Base-by-base conservation (phyloP, 2,113 vertebrate genomes). In the Cynopterus brachyotis region DNA sequence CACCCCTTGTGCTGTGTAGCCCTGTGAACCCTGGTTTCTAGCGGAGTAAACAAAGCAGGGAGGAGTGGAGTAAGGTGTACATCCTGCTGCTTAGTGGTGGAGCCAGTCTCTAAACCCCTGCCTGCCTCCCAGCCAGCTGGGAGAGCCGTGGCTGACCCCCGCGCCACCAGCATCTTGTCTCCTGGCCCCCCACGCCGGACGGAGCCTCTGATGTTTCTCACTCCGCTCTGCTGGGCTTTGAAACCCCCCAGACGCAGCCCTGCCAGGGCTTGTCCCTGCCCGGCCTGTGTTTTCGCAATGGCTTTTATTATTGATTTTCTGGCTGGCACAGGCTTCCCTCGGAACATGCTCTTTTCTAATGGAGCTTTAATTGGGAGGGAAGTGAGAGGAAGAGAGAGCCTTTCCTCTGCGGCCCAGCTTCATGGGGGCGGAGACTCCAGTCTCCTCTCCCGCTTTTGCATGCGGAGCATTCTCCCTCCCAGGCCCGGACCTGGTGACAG, bases 301-400 rank as follows among this genome's bases (percentile, higher is more conserved):
- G 75, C 66, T 96, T 92, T 94, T 82, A 97, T 94, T 82, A 97
- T 89, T 91, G 97, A 97, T 96, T 95, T 84, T 59, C 80, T 53
- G 88, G 76, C 89, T 3, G 0, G 57, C 69, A 55, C 66, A 87
- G 70, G 60, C 70, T 81, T 78, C 93, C 96, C 62, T 6, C 96
- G 96, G 94, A 95, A 97, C 40, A 50, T 6, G 42, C n/a, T 94
- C 95, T 82, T 75, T 92, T 57, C n/a, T 96, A 97, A 96, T 96
- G 82, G 86, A 94, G 53, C 28, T 1, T 89, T 96, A 96, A 98
- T 96, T 94, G 97, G 37, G 20, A 94, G 81, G 92, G 92, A 97
- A 83, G 90, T 45, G 28, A 66, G 32, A 67, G 76, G 42, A 72
- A 93, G 95, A 67, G 76, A 47, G 69, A 93, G 95, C 88, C 70